Evolutionary conservation across 2,113 vertebrate genomes (phyloP).

Genomic region (Oreochromis tanganicae): DNA sequence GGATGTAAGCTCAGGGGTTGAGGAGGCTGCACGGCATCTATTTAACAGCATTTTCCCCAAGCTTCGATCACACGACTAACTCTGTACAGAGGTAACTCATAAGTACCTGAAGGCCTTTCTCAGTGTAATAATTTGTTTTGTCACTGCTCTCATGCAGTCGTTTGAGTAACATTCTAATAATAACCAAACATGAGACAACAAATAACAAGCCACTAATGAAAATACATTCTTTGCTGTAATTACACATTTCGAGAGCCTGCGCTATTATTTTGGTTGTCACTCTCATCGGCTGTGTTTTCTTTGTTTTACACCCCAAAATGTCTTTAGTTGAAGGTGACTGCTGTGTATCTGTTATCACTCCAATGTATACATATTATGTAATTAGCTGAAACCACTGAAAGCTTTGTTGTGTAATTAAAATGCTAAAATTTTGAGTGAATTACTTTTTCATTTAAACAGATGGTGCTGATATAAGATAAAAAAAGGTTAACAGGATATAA

Average conservation of each 20-base stretch:
- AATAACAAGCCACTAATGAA: slow-evolving; percentile 20
- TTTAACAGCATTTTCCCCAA: neutral
- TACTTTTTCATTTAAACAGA: neutral
- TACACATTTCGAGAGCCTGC: slow-evolving; percentile 9
- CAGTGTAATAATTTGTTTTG: neutral
- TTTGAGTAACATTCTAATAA: slow-evolving; percentile 12
- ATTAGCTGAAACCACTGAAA: slow-evolving; percentile 6
- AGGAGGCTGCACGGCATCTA: neutral
- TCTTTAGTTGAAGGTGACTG: slow-evolving; percentile 20
- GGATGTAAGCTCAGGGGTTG: neutral
- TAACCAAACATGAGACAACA: slow-evolving; percentile 11
- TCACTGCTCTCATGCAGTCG: neutral
- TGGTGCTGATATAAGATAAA: slow-evolving; percentile 20
- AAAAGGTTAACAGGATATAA: neutral
- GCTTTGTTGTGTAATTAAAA: slow-evolving; percentile 35
- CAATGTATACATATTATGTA: slow-evolving; percentile 17
- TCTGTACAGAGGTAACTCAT: neutral
- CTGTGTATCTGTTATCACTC: slow-evolving; percentile 25
- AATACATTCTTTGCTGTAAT: slow-evolving; percentile 37
- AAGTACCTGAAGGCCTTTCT: neutral
- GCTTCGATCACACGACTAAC: neutral
- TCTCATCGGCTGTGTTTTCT: neutral
- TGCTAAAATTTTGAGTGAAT: neutral
- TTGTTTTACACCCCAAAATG: slow-evolving; percentile 5
- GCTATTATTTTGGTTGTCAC: slow-evolving; percentile 36